Conservation (phyloP, 2,113 vertebrate species). For the Bothrops jararaca region DNA sequence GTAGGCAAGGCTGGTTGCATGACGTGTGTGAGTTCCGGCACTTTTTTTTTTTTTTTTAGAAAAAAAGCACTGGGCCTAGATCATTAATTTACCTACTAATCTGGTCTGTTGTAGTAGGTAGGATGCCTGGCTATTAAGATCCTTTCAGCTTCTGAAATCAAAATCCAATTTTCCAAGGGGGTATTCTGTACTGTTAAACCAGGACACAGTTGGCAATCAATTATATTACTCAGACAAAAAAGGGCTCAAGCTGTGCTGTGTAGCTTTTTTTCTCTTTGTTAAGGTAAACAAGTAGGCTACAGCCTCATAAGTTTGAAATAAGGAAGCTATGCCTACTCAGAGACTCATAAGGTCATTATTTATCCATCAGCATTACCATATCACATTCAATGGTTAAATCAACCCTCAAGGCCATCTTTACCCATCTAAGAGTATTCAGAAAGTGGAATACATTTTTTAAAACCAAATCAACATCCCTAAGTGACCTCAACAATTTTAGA, state of each 20-base stretch:
- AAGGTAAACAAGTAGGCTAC: background rate
- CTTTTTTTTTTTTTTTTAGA: too few relatives aligned
- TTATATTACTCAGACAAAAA: background rate
- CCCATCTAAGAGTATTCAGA: background rate
- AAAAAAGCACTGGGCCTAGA: background rate
- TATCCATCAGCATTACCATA: background rate
- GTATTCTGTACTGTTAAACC: background rate
- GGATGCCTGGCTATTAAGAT: background rate
- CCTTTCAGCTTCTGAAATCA: background rate
- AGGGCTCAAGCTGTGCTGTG: background rate
- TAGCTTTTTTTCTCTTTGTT: background rate
- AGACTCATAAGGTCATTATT: background rate
- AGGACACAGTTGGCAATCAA: background rate
- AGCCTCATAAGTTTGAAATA: background rate
- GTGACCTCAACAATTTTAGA: background rate
- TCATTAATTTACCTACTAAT: background rate
- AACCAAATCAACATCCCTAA: background rate
- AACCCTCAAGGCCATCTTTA: background rate
- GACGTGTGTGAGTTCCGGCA: too few relatives aligned
- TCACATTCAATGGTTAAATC: background rate
- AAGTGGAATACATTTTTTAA: background rate
- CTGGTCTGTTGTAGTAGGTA: background rate
- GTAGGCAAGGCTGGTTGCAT: too few relatives aligned
- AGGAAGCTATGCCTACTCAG: background rate
- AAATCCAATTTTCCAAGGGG: background rate